Base-by-base conservation (phyloP, 2,113 vertebrate genomes). In the Rynchops niger region DNA sequence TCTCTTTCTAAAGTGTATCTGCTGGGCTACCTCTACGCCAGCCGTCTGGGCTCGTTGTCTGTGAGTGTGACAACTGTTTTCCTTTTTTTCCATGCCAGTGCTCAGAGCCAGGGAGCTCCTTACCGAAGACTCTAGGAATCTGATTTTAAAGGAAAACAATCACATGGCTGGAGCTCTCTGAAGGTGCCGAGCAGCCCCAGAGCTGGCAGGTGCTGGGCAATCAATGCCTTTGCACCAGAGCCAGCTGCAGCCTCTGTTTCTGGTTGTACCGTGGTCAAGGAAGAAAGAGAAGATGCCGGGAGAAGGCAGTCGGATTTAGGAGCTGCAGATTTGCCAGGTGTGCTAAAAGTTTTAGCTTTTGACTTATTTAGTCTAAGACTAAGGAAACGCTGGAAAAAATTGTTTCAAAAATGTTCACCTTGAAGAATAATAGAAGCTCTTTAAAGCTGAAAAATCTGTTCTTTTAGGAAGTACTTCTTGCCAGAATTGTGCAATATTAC, bases 21-120 rank as follows among this genome's bases (percentile, higher is more conserved):
- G 3, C 40, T 36, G 11, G 53, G 32, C 10, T 66, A 11, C 29
- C 2, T 4, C 79, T 55, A 5, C 0, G 5, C 11, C 0, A 1
- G 5, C 36, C 1, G 2, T 15, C 50, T 45, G 50, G 66, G 72
- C 34, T 49, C 2, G 0, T 7, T 23, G 27, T 29, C 45, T 83
- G 49, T 0, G 3, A 65, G 53, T 15, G 20, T 0, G 25, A 36
- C 69, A 61, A 32, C n/a, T 74, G n/a, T 58, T 90, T 63, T 59
- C 20, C 9, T 72, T 86, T 72, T 45, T 55, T 23, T 21, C 29
- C 11, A 12, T 34, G 53, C 4, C 3, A 15, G 29, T 11, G 22
- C 34, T 12, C 7, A 12, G 32, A 78, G 32, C 15, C 34, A 72
- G 26, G 26, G 15, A 93, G 47, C 47, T 29, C 78, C 13, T 9